Evolutionary conservation across 2,113 vertebrate species (phyloP).

Genomic region (Chaetodon auriga): DNA sequence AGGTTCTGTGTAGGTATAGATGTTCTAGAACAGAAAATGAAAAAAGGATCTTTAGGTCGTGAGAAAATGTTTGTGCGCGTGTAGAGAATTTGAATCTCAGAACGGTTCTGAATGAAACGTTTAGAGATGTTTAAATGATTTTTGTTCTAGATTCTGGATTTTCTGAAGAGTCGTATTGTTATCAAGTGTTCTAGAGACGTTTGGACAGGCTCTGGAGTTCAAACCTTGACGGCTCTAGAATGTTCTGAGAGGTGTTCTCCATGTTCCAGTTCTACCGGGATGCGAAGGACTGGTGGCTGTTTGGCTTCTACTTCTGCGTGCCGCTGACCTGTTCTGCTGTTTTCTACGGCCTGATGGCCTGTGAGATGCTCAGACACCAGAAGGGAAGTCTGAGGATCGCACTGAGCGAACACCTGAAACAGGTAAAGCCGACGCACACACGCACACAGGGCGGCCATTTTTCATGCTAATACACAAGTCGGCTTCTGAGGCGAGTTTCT

Average conservation of each 20-base stretch:
- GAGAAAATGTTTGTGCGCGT: too few species aligned
- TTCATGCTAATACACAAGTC: not conserved
- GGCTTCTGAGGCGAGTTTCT: not conserved
- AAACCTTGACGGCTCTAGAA: not conserved
- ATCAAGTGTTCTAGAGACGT: not conserved
- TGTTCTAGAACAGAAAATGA: too few species aligned
- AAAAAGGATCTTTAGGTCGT: too few species aligned
- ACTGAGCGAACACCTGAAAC: constrained; percentile 95
- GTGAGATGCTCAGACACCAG: constrained; percentile 92
- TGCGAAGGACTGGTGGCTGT: constrained; percentile 96
- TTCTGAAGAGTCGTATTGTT: too few species aligned
- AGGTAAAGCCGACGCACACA: constrained; percentile 80
- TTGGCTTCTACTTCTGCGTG: constrained; percentile 97
- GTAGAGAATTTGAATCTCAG: too few species aligned
- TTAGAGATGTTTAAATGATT: too few species aligned
- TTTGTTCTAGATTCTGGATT: too few species aligned
- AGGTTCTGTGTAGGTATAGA: too few species aligned
- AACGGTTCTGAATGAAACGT: too few species aligned
- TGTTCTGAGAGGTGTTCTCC: not conserved
- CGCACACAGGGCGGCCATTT: not conserved
- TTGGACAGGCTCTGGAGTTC: not conserved
- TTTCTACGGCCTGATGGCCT: constrained; percentile 96
- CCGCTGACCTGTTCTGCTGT: constrained; percentile 90
- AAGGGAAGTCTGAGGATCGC: constrained; percentile 91
- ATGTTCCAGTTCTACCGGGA: constrained; percentile 89